Evolutionary conservation across 2,888 invertebrate genomes (phyloP).

Genomic region (Dynastes grantii): DNA sequence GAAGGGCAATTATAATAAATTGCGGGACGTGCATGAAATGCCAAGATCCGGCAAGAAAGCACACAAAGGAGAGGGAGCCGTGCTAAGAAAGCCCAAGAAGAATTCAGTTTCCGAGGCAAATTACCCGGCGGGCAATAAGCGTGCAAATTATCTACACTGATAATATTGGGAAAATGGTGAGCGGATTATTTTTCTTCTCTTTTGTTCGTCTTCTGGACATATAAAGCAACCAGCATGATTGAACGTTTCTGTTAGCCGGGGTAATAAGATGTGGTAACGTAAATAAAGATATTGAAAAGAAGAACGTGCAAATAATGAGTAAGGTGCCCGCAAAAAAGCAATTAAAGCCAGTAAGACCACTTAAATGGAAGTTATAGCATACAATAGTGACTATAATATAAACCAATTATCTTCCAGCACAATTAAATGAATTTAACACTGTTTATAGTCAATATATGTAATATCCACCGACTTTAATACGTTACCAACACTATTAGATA

Average conservation of each 20-base stretch:
- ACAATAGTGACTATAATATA: too few species aligned
- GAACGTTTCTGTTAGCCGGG: slow-evolving; percentile 4
- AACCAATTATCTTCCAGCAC: too few species aligned
- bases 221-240: slow-evolving; percentile 18
- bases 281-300: slow-evolving; percentile 38
- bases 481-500: too few species aligned
- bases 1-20: slow-evolving; percentile 44
- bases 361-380: not conserved
- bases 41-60: slow-evolving; percentile 21
- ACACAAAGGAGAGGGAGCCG: slow-evolving; percentile 21
- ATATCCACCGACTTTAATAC: too few species aligned
- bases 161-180: slow-evolving; percentile 40
- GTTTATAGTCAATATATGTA: too few species aligned
- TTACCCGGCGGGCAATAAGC: slow-evolving; percentile 42
- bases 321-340: not conserved
- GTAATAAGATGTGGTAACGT: slow-evolving; percentile 5
- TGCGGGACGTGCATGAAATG: slow-evolving; percentile 37
- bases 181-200: slow-evolving; percentile 38
- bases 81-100: slow-evolving; percentile 33
- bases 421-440: too few species aligned
- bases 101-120: slow-evolving; percentile 40
- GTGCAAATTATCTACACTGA: slow-evolving; percentile 42
- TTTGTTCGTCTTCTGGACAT: slow-evolving; percentile 19
- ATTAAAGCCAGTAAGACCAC: not conserved
- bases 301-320: slow-evolving; percentile 23